Base-by-base conservation (phyloP, 1,140 invertebrate species). In the Plectus sambesii region DNA sequence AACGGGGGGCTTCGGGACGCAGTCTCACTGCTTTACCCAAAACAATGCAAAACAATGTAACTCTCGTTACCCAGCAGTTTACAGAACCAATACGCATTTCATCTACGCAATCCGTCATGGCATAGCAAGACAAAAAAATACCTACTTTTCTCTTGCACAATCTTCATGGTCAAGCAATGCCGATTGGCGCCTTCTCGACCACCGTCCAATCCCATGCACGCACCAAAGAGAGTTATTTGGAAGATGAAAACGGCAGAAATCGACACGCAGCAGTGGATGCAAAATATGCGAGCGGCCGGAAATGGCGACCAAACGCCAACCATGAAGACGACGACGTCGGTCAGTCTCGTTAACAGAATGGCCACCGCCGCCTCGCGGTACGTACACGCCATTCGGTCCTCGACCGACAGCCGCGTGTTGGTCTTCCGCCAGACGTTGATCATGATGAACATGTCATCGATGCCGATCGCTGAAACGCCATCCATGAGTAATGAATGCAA, bases 401-500 rank as follows among this genome's bases (percentile, higher is more conserved):
- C 17, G 30, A 33, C 17, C 30, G 30, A 6, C 44, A 4, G 26
- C 5, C 24, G 19, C 33, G 20, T 23, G 33, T 47, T 24, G 5
- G 44, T 47, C 35, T 47, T 17, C 5, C 44, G 44, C 44, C 44
- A 47, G 22, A 27, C 44, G 17, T 22, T 27, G 5, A 47, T 19
- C 44, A 47, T 47, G 44, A 47, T 42, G 15, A 47, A 47, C 35
- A 40, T 47, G 33, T 47, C 44, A 24, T 47, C 44, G 30, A 47
- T 27, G 30, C 44, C 44, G 30, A 33, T 33, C 12, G 30, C 30
- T 33, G 30, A 17, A 33, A 33, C n/a, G n/a, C n/a, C n/a, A n/a
- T n/a, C n/a, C n/a, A n/a, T n/a, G n/a, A n/a, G n/a, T 33, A 33
- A 12, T 12, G 30, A 17, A 33, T 12, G 17, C 12, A 33, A 12